These are phyloP conservation scores for Empis livida DNA, from an alignment of 2,888 invertebrate genomes.

Conservation along the genomic window DNA sequence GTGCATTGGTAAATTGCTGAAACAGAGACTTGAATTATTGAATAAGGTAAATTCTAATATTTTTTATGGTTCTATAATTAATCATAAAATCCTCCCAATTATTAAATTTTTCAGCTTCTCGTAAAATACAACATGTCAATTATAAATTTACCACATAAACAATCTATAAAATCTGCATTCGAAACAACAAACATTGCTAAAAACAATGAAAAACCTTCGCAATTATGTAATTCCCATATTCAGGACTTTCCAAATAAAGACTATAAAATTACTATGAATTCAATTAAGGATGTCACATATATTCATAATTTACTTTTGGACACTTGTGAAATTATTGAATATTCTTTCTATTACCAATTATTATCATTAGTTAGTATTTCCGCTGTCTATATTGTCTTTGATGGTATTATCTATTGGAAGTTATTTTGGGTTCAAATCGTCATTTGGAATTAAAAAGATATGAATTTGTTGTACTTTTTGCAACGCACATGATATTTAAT, in stretches of 20 bases:
- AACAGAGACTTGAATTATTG: constrained; percentile 26
- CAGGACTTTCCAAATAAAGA: no score
- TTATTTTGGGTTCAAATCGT: constrained; percentile 25
- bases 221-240: no score
- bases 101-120: no score
- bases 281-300: constrained; percentile 27
- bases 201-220: no score
- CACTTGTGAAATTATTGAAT: constrained; percentile 28
- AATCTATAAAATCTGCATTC: no score
- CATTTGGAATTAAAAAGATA: constrained; percentile 25
- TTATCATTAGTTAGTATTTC: constrained; percentile 31
- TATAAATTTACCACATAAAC: no score
- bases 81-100: no score
- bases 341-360: constrained; percentile 29
- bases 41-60: constrained; percentile 23
- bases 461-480: constrained; percentile 30
- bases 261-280: constrained; percentile 3
- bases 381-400: constrained; percentile 30
- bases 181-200: no score
- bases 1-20: constrained; percentile 24
- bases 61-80: no score
- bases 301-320: constrained; percentile 30
- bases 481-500: constrained; percentile 29
- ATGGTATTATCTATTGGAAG: constrained; percentile 31
- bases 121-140: no score